Evolutionary conservation across 2,797 vertebrate genomes (phyloP), one percentile per base, ranked within the genome.

Genomic region (Sebastes dallii): DNA sequence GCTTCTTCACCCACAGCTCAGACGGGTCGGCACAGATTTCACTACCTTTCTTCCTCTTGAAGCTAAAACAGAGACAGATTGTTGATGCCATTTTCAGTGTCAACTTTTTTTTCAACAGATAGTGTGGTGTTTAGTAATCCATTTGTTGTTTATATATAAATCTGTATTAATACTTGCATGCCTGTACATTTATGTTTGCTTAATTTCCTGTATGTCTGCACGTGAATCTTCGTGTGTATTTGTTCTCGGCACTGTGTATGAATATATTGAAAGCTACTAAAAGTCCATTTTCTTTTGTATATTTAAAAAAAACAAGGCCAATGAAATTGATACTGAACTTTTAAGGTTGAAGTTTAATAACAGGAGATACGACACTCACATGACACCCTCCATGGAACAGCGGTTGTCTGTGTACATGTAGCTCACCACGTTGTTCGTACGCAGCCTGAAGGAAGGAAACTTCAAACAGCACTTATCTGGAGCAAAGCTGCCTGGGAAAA

Each of bases 291-390:
- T 27, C 25, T 54, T 65, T 39, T 39, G 29, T 22, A 25, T 36
- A 70, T 36, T 56, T 25, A 25, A 27, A 29, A 34, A 10, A 66
- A 20, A 29, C 6, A 12, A 29, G 18, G 42, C 18, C 16, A 66
- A n/a, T 30, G 29, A 30, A 14, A 11, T 13, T 30, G 18, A 56
- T 39, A 27, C 8, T 27, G 13, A 16, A 4, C 13, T 18, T 32
- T 4, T n/a, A 25, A 20, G 7, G 25, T 32, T 54, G 3, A 70
- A 42, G 55, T 42, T 11, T 9, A 32, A 54, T 8, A 66, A 22
- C 7, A 75, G 3, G 24, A 30, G 27, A 8, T 13, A 1, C 10
- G 29, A 81, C 9, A 92, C 92, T 90, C 64, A 92, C 92, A 89
- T 1, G 5, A 89, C 77, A 2, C 25, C 90, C 3, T 27, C 0